Conservation (phyloP, 1,140 invertebrate genomes). For the Drosophila burlai region DNA sequence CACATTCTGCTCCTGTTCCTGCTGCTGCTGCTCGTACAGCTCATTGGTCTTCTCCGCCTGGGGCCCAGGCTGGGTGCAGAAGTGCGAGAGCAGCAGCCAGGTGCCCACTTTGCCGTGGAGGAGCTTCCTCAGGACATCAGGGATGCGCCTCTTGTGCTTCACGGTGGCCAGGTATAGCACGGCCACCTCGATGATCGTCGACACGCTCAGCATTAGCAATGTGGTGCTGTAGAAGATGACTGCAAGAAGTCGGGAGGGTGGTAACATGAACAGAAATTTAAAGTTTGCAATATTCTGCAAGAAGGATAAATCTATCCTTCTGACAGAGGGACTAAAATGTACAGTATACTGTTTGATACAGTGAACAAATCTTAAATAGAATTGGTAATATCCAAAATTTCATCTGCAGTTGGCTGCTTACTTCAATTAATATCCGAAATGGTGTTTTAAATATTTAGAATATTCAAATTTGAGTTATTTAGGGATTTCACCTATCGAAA, state of each 20-base stretch:
- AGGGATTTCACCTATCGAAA: not conserved
- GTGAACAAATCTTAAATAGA: too few species aligned
- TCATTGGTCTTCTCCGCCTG: constrained; percentile 49
- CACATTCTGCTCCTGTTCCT: constrained; percentile 65
- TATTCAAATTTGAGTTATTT: too few species aligned
- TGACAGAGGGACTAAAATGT: too few species aligned
- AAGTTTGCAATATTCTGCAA: not conserved
- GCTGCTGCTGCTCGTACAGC: constrained; percentile 75
- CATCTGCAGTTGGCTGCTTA: too few species aligned
- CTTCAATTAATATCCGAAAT: too few species aligned
- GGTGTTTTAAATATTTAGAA: too few species aligned
- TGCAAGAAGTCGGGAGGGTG: constrained; percentile 22
- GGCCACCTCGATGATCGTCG: constrained; percentile 88
- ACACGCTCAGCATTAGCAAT: constrained; percentile 88
- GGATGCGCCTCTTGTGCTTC: constrained; percentile 86
- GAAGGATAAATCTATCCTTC: not conserved
- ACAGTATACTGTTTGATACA: too few species aligned
- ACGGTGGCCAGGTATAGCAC: constrained; percentile 87
- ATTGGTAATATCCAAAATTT: too few species aligned
- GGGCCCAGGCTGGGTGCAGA: constrained; percentile 6
- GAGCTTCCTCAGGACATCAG: constrained; percentile 86
- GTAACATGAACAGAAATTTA: not conserved
- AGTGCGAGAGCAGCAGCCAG: constrained; percentile 86
- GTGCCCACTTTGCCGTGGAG: constrained; percentile 86
- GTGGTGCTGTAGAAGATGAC: constrained; percentile 86